Conservation (phyloP, 2,888 invertebrate species). For the Cephus nigrinus region DNA sequence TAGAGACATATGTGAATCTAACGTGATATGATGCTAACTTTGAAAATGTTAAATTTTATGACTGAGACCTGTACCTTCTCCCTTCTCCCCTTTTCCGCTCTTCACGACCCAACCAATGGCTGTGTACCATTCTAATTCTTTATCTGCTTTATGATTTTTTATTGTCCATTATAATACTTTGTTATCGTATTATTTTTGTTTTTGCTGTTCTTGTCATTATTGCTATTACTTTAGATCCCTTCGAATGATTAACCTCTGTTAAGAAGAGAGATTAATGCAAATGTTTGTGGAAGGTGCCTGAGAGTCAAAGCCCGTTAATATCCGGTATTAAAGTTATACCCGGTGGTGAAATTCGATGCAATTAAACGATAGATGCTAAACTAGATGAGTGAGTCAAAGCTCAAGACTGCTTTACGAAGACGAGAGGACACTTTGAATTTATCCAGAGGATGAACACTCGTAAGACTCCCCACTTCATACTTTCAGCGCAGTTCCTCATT, state of each 20-base stretch:
- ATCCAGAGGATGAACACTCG: constrained; percentile 22
- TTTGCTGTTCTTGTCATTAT: neutral
- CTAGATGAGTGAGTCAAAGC: constrained; percentile 27
- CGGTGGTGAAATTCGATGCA: constrained; percentile 53
- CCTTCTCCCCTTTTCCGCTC: neutral
- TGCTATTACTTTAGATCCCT: neutral
- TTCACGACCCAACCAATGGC: neutral
- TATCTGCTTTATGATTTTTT: neutral
- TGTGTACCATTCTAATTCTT: neutral
- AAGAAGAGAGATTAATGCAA: neutral
- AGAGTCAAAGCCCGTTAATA: constrained; percentile 46
- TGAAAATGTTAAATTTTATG: neutral
- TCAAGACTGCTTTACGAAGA: constrained; percentile 39
- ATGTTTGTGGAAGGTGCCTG: neutral
- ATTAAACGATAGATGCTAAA: constrained; percentile 51
- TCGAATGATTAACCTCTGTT: neutral
- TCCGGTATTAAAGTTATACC: constrained; percentile 54
- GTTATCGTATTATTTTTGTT: neutral
- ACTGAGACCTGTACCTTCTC: neutral
- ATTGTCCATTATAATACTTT: neutral
- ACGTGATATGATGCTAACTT: neutral
- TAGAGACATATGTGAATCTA: neutral
- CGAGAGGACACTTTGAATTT: constrained; percentile 48
- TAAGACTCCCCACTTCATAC: constrained; percentile 30
- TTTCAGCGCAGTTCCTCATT: constrained; percentile 33